Conservation (phyloP, 2,888 invertebrate genomes). For the Mesopsocus fuscifrons region DNA sequence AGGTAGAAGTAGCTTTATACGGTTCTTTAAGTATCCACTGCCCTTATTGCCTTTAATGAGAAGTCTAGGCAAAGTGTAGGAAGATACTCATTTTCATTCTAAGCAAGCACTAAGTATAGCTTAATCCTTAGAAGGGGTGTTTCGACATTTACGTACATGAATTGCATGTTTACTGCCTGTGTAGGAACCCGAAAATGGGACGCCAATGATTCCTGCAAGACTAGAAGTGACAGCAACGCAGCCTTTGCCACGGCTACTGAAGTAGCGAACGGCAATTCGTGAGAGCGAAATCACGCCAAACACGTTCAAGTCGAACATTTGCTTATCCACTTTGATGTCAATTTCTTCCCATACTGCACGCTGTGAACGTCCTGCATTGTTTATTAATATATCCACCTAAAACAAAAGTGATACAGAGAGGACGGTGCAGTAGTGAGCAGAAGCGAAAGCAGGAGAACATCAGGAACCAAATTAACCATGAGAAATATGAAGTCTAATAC, state of each 20-base stretch:
- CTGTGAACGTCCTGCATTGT: conserved; percentile 67
- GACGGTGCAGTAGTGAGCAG: conserved; percentile 11
- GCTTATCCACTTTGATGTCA: conserved; percentile 45
- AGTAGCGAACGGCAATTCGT: conserved; percentile 46
- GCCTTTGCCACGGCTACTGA: conserved; percentile 31
- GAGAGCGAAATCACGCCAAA: conserved; percentile 50
- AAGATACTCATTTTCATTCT: too few species aligned
- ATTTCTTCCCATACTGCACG: conserved; percentile 51
- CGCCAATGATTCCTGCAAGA: conserved; percentile 45
- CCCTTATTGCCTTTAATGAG: too few species aligned
- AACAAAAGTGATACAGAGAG: conserved; percentile 14
- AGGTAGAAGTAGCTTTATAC: too few species aligned
- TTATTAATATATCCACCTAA: conserved; percentile 53
- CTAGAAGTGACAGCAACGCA: conserved; percentile 60
- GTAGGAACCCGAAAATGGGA: conserved; percentile 47
- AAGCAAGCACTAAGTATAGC: too few species aligned
- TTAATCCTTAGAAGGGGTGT: too few species aligned
- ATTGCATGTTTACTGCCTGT: conserved; percentile 58
- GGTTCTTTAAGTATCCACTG: too few species aligned
- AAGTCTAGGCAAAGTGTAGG: too few species aligned
- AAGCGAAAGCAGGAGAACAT: too few species aligned
- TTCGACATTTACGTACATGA: conserved; percentile 42
- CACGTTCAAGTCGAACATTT: conserved; percentile 59
- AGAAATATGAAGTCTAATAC: too few species aligned
- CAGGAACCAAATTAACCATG: too few species aligned